These are phyloP conservation scores for Cirrhinus molitorella DNA, from an alignment of 2,797 vertebrate species.

Conservation along the genomic window DNA sequence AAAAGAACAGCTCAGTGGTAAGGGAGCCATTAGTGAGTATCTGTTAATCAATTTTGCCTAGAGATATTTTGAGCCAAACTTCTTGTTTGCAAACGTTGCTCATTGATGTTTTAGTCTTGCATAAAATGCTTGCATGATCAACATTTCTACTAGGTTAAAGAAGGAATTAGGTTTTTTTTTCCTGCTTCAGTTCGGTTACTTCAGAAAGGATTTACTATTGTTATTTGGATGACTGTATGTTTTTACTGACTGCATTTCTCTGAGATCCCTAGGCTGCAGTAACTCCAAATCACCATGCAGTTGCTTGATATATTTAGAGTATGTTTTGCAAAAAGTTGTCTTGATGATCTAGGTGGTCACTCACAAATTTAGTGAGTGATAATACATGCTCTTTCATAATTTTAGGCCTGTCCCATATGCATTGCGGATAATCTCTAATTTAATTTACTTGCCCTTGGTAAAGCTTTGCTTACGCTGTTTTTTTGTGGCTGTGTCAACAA, in stretches of 20 bases:
- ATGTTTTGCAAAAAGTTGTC: background rate
- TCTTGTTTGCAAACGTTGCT: background rate
- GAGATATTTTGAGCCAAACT: background rate
- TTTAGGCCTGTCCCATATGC: background rate
- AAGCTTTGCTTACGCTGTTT: background rate
- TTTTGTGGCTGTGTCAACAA: conserved; percentile 18
- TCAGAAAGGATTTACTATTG: background rate
- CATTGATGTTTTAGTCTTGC: background rate
- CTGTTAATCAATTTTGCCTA: background rate
- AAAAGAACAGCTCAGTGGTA: background rate
- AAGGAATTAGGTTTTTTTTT: background rate
- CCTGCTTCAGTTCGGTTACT: background rate
- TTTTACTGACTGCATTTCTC: background rate
- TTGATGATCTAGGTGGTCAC: background rate
- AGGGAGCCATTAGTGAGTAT: background rate
- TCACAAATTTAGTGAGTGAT: background rate
- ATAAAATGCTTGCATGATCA: background rate
- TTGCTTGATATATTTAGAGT: conserved; percentile 9
- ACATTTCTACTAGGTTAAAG: background rate
- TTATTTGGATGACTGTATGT: background rate
- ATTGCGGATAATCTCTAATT: background rate
- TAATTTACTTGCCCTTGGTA: background rate
- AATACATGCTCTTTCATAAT: background rate
- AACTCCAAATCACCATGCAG: background rate
- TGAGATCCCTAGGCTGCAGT: background rate